Evolutionary conservation across 2,797 vertebrate genomes (phyloP).

Genomic region (Peromyscus eremicus): DNA sequence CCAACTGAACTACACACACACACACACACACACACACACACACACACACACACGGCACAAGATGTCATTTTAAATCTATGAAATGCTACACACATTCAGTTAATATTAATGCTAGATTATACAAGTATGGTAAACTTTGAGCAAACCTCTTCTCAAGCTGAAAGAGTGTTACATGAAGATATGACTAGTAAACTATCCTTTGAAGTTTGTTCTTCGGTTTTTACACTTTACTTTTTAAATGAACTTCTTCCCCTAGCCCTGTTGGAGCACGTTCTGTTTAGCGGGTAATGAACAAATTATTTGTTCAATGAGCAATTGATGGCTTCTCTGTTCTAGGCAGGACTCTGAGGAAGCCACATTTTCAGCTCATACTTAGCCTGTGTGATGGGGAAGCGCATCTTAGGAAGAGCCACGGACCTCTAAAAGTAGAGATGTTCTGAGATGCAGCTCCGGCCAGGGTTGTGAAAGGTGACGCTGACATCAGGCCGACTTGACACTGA

Average conservation of each 20-base stretch:
- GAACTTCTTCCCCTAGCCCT: slow-evolving; percentile 22
- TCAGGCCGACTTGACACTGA: not conserved
- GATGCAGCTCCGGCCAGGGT: not conserved
- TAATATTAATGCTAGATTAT: not conserved
- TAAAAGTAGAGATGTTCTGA: not conserved
- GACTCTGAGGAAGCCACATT: slow-evolving; percentile 13
- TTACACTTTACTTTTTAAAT: slow-evolving; percentile 22
- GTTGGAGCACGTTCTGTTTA: not conserved
- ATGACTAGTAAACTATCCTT: slow-evolving; percentile 3
- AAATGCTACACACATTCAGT: not conserved
- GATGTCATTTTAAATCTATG: not conserved
- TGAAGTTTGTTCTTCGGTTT: slow-evolving; percentile 32
- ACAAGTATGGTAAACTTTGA: slow-evolving; percentile 18
- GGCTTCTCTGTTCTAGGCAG: slow-evolving; percentile 2
- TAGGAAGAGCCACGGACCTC: not conserved
- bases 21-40: too few species aligned
- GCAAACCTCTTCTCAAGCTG: slow-evolving; percentile 26
- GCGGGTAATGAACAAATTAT: not conserved
- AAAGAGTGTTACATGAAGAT: slow-evolving; percentile 45
- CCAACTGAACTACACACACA: not conserved
- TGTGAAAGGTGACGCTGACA: not conserved
- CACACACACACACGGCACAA: too few species aligned
- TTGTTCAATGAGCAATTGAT: slow-evolving; percentile 8
- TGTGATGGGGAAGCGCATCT: not conserved
- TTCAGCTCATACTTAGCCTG: slow-evolving; percentile 7